Base-by-base conservation (phyloP, 23 tunicate species). In the Botrylloides violaceus region DNA sequence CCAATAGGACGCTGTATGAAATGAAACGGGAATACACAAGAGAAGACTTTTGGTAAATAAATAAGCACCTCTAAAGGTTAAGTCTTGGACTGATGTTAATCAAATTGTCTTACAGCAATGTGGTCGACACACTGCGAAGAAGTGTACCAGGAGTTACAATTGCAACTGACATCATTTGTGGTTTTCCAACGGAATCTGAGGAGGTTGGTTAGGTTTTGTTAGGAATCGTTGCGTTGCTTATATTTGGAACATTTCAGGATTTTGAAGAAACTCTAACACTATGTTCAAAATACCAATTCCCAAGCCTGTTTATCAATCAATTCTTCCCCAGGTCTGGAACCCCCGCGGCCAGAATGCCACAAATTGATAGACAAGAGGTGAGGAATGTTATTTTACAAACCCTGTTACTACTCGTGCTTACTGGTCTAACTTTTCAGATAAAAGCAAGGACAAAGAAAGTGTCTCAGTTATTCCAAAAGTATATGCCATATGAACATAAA, bases 311-410 rank as follows among this genome's bases (percentile, higher is more conserved):
- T 56, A 95, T 95, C 65, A 95, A 95, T 64, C 99, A 95, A 77
- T 95, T 95, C 58, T 95, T 87, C 48, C 88, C 99, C 20, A 66
- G 99, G 29, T 95, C 99, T 3, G 99, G 99, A 36, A 95, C 99
- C 28, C 99, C 99, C 22, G 99, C 99, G 19, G 96, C 96, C 19
- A 75, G 72, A 64, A 82, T 87, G 99, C 81, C 82, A 21, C 99
- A 95, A 66, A 87, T 95, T 21, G 66, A 89, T 50, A 59, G 99
- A 57, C 95, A 87, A 58, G 89, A 83, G 81, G 70, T 63, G 9
- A 63, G 53, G 15, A 43, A 7, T 15, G 12, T 7, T 9, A 9
- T 7, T 43, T 15, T 43, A 15, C 53, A 43, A 9, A 7, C 15
- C 9, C 15, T 43, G 15, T 43, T 9, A 9, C 15, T 15, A 9